Evolutionary conservation across 2,888 invertebrate genomes (phyloP), one percentile per base, ranked within the genome.

Genomic region (Caenorhabditis sp.): DNA sequence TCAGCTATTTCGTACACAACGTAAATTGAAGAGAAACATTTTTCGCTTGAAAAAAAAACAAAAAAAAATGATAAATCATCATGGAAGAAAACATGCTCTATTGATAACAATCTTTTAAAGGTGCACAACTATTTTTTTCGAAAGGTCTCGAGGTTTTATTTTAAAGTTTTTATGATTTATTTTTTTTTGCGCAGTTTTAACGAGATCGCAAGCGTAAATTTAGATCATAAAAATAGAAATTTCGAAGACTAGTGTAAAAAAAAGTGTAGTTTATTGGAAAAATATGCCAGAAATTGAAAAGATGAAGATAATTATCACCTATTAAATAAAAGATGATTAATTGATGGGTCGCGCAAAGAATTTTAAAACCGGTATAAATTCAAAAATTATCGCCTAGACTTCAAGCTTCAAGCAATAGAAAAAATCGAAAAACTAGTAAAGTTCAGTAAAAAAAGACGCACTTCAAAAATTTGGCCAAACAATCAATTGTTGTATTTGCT

Each of bases 301-400:
- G 31, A 31, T 10, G 43, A 43, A 43, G 43, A 43, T 43, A 43
- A 43, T 43, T 43, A 17, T 43, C 43, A 43, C 43, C 43, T 17
- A 43, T 43, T 43, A 43, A n/a, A n/a, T n/a, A n/a, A 43, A 43
- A 43, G 43, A 43, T 43, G 43, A 43, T 43, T 43, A 43, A 43
- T 43, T 31, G 31, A 31, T 31, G 31, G 31, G 10, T 10, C 4
- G 31, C 31, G 31, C 31, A 31, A 10, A 31, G 31, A 31, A 31
- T 31, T 31, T 31, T 10, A 31, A 31, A 31, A 31, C 31, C 31
- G 4, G 31, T 31, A 31, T 31, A 31, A 31, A 6, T 31, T 31
- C 31, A 31, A 31, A 31, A 31, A 31, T 31, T 6, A 31, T 31
- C 4, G 4, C 10, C 31, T 6, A 31, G 31, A 31, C 31, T n/a